Evolutionary conservation across 2,113 vertebrate genomes (phyloP).

Genomic region (Callorhinus ursinus): DNA sequence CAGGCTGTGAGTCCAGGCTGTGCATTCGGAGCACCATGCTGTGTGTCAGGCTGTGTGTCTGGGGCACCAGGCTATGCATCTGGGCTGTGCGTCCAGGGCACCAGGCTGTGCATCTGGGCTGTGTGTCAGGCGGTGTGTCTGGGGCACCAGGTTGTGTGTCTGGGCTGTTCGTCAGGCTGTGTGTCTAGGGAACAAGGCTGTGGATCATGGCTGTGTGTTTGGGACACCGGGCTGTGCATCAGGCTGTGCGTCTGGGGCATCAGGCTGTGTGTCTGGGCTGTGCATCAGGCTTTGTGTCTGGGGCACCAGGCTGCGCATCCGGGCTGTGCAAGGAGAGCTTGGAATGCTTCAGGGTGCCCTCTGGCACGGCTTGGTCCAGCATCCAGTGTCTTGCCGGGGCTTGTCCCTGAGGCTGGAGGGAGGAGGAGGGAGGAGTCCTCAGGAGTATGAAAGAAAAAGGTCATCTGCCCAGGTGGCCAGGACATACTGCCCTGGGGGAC

Average conservation of each 20-base stretch:
- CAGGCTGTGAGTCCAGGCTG: no score
- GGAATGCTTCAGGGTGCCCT: not conserved
- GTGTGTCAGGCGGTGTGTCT: no score
- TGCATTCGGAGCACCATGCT: rapidly evolving
- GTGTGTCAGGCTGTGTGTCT: no score
- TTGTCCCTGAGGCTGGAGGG: not conserved
- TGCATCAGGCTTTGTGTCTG: not conserved
- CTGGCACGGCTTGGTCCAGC: not conserved
- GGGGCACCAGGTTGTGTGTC: rapidly evolving
- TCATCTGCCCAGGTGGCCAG: not conserved
- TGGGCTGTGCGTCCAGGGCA: rapidly evolving
- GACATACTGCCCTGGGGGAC: rapidly evolving
- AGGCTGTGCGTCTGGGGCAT: no score
- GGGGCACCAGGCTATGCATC: rapidly evolving
- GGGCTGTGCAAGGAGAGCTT: rapidly evolving
- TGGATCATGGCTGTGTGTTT: no score
- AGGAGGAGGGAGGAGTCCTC: no score
- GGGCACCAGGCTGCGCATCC: no score
- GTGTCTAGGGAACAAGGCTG: rapidly evolving
- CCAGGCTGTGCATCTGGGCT: no score
- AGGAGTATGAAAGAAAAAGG: not conserved
- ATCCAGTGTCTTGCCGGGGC: not conserved
- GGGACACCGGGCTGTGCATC: rapidly evolving
- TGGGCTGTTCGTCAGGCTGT: no score
- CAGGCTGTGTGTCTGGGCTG: no score